Percentiles rank a stretch among this genome's conserved stretches.
Conservation (phyloP, 1,140 invertebrate genomes). For the Aphelenchoides avenae region DNA sequence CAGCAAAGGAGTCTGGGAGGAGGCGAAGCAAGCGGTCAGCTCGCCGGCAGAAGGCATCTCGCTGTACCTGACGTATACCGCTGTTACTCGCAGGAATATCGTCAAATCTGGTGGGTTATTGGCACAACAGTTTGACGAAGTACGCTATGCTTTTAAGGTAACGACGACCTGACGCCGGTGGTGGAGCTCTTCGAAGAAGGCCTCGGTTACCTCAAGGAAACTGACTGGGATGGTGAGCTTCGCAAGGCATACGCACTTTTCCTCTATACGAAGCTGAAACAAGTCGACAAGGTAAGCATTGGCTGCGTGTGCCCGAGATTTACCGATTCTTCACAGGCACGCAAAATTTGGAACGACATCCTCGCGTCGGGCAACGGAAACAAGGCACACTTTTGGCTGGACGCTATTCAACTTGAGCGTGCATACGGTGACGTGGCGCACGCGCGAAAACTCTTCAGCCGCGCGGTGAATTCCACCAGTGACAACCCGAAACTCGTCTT, state of each 20-base stretch:
- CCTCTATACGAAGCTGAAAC: constrained; percentile 34
- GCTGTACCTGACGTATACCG: constrained; percentile 22
- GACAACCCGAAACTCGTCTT: constrained; percentile 31
- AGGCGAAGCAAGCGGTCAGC: constrained; percentile 22
- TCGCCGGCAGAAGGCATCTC: constrained; percentile 17
- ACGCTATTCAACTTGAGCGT: constrained; percentile 35
- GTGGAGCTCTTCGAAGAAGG: constrained; percentile 26
- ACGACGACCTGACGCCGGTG: constrained; percentile 13
- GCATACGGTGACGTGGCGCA: constrained; percentile 31
- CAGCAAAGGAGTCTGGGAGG: constrained; percentile 11
- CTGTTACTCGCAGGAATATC: constrained; percentile 13
- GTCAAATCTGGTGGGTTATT: background rate
- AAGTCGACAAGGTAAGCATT: constrained; percentile 23
- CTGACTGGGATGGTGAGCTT: constrained; percentile 21
- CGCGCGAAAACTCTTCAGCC: constrained; percentile 36
- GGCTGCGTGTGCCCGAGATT: background rate
- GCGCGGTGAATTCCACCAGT: constrained; percentile 41
- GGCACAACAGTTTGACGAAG: background rate
- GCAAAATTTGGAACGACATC: constrained; percentile 37
- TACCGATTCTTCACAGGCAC: constrained; percentile 23
- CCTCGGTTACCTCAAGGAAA: constrained; percentile 13
- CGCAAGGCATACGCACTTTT: constrained; percentile 40
- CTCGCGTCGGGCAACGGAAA: constrained; percentile 13
- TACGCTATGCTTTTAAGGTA: constrained; percentile 1
- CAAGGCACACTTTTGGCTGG: constrained; percentile 27